Evolutionary conservation across 2,797 vertebrate species (phyloP), one percentile per base, ranked within the genome.

Genomic region (Pangasius mekongensis): DNA sequence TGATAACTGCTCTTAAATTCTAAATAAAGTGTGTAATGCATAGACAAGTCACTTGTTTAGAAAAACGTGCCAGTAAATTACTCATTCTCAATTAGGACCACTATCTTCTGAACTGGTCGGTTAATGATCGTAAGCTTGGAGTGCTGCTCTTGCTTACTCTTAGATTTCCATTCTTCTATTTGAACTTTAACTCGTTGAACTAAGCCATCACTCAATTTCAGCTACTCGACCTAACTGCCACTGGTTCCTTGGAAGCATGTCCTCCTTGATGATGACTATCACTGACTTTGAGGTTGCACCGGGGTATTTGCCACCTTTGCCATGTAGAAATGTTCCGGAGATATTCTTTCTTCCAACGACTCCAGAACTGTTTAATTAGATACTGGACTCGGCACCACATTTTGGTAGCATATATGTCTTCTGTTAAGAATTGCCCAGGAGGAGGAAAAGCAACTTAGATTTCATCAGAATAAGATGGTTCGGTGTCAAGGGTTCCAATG

Each of bases 241-340:
- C 54, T 82, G n/a, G 9, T 39, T 43, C 20, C 78, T 82, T 36
- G 14, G 78, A 18, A 47, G 5, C 43, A 62, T 16, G 18, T 81
- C 78, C 30, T 81, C 78, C 24, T 81, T 81, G 14, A 81, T 58
- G 14, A 82, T 82, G 54, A 83, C 36, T 11, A 64, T 83, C 80
- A 43, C 43, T 64, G 3, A 64, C 80, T 10, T 43, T 64, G 5
- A 83, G 33, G 22, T 83, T 83, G 18, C 58, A 33, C 2, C 9
- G 33, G 24, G 58, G 56, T 3, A 47, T 20, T 24, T 83, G 56
- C 58, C 80, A 83, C 36, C 43, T 83, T 64, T 83, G 58, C 3
- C 36, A 33, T 27, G 36, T 39, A 6, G 56, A 83, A 27, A 62
- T 62, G 6, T 16, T 56, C 54, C 3, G 11, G 54, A 43, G 33